A percentile compares a stretch with the other conserved stretches of the same genome.
phyloP scores from a whole-genome alignment of 1,140 invertebrate genomes.

The Chironomus tepperi region DNA sequence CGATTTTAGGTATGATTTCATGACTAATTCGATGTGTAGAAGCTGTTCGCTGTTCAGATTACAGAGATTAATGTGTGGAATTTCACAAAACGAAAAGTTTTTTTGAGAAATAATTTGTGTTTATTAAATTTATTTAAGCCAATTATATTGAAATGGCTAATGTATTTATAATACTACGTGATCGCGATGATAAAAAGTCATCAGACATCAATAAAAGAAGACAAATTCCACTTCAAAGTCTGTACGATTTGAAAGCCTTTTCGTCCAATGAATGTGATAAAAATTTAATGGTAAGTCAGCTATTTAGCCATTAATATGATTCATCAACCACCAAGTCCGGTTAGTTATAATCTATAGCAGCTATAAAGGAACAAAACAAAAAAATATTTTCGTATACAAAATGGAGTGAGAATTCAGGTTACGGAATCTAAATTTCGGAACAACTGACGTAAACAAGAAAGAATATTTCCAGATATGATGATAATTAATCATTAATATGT shows the following conservation, averaged over 20 bases:
- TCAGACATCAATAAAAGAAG: background rate
- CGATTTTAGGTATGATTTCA: too few species aligned
- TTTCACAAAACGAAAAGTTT: too few species aligned
- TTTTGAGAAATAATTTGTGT: too few species aligned
- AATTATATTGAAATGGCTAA: background rate
- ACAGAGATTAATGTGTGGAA: too few species aligned
- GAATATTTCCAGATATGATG: background rate
- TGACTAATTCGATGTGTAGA: too few species aligned
- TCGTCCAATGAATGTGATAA: background rate
- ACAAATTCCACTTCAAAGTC: conserved; percentile 18
- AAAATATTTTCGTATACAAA: background rate
- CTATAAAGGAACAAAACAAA: background rate
- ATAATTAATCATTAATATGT: too few species aligned
- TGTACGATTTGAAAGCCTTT: background rate
- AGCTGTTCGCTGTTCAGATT: too few species aligned
- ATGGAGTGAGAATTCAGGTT: conserved; percentile 11
- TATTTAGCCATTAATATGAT: background rate
- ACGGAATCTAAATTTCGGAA: background rate
- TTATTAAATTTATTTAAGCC: too few species aligned
- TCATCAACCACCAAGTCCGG: background rate
- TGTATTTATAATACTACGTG: background rate
- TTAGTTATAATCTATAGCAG: background rate
- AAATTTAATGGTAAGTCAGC: background rate
- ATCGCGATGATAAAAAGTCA: background rate
- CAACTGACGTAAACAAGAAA: conserved; percentile 6